These are phyloP conservation scores for Axinella damicornis DNA, from an alignment of 37 sponge, comb jelly and placozoan species.

Conservation along the genomic window DNA sequence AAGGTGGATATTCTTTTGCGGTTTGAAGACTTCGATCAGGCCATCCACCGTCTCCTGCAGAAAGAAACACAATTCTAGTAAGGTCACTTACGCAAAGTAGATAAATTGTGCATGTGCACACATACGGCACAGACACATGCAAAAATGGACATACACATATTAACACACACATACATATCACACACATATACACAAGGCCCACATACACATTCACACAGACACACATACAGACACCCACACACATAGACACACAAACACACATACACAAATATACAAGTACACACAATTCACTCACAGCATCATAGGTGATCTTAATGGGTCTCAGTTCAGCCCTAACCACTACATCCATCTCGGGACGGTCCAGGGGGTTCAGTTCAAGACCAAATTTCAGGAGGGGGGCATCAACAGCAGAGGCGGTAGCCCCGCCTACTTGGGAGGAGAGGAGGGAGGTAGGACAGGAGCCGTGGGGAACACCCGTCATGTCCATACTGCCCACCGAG, in stretches of 20 bases:
- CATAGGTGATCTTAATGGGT: slow-evolving; percentile 76
- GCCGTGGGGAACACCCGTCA: slow-evolving; percentile 46
- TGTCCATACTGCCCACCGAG: slow-evolving; percentile 34
- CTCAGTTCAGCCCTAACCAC: slow-evolving; percentile 42
- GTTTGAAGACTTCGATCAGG: slow-evolving; percentile 59
- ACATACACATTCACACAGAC: too few species aligned
- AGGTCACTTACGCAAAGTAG: background rate
- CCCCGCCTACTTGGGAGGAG: slow-evolving; percentile 4
- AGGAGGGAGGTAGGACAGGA: slow-evolving; percentile 2
- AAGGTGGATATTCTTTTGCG: slow-evolving; percentile 65
- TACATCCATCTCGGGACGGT: slow-evolving; percentile 49
- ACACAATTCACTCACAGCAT: slow-evolving; percentile 63
- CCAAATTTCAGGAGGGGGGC: slow-evolving; percentile 50
- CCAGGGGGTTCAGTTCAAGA: slow-evolving; percentile 70
- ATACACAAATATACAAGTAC: too few species aligned
- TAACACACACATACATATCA: too few species aligned
- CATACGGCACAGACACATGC: background rate
- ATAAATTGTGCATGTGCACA: background rate
- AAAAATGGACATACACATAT: too few species aligned
- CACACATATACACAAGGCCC: too few species aligned
- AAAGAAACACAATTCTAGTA: background rate
- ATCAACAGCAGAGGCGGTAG: background rate
- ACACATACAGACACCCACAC: too few species aligned
- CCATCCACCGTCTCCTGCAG: slow-evolving; percentile 77
- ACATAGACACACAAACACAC: too few species aligned